Evolutionary conservation across 2,888 invertebrate species (phyloP).

Genomic region (Thumatha senex): DNA sequence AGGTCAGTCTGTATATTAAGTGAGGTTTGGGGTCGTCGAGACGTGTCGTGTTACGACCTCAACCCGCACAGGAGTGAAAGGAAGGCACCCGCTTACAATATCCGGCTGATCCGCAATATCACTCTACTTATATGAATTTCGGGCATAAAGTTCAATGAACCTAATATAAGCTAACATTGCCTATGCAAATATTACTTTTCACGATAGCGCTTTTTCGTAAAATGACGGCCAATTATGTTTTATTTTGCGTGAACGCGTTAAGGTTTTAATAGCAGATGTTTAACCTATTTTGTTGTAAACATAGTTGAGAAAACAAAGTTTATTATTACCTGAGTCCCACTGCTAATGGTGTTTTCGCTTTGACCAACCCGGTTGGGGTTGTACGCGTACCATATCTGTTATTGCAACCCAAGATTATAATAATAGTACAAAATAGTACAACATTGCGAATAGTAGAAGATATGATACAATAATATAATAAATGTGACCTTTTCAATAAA

Average conservation of each 20-base stretch:
- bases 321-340: constrained; percentile 1
- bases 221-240: constrained; percentile 5
- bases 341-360: constrained; percentile 1
- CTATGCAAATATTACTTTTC: constrained; percentile 12
- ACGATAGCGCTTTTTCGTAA: constrained; percentile 1
- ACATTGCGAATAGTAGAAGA: not conserved
- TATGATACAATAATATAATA: no score
- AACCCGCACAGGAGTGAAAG: constrained; percentile 32
- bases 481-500: no score
- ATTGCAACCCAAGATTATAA: no score
- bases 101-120: constrained; percentile 61
- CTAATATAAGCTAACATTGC: constrained; percentile 9
- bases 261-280: constrained; percentile 11
- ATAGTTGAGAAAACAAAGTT: constrained; percentile 2
- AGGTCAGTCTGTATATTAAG: constrained; percentile 46
- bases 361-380: no score
- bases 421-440: no score
- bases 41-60: constrained; percentile 22
- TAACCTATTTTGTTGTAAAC: constrained; percentile 3
- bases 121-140: constrained; percentile 49
- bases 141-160: constrained; percentile 59
- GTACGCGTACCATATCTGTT: no score
- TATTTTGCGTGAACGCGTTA: constrained; percentile 4
- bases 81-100: constrained; percentile 51
- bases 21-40: constrained; percentile 43